phyloP scores from a whole-genome alignment of 2,797 vertebrate genomes.

The Tolypeutes matacus region DNA sequence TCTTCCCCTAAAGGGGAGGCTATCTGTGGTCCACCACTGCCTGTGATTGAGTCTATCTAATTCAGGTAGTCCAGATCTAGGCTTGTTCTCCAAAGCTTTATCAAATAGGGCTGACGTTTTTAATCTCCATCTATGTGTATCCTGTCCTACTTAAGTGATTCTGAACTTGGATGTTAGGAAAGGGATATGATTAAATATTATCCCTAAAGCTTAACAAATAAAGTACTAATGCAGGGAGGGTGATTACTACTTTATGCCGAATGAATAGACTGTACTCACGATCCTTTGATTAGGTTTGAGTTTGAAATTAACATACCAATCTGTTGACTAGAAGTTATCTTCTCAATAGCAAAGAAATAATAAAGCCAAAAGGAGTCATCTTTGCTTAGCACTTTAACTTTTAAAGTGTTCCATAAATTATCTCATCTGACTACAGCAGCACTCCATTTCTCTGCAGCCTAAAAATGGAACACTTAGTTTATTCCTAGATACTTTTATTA shows the following conservation, averaged over 20 bases:
- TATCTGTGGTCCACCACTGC: not conserved
- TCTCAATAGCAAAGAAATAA: conserved; percentile 58
- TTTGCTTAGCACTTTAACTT: conserved; percentile 39
- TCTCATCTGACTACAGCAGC: not conserved
- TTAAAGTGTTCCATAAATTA: conserved; percentile 10
- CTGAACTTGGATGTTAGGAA: not conserved
- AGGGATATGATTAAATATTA: conserved; percentile 38
- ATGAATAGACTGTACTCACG: not conserved
- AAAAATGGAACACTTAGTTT: conserved; percentile 50
- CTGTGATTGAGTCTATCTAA: not conserved
- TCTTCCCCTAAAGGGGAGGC: not conserved
- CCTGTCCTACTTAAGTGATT: not conserved
- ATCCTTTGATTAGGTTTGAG: conserved; percentile 43
- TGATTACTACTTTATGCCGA: not conserved
- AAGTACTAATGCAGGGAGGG: not conserved
- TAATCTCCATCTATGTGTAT: not conserved
- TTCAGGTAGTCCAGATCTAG: not conserved
- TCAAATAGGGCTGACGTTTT: conserved; percentile 35
- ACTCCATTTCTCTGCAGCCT: conserved; percentile 27
- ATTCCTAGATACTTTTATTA: conserved; percentile 57
- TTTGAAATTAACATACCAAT: conserved; percentile 61
- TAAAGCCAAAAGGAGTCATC: conserved; percentile 43
- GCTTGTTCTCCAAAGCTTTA: not conserved
- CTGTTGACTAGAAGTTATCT: conserved; percentile 23
- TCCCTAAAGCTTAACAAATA: conserved; percentile 21